These are phyloP conservation scores for Agonopterix subpropinquella DNA, from an alignment of 2,888 invertebrate species.

Conservation along the genomic window DNA sequence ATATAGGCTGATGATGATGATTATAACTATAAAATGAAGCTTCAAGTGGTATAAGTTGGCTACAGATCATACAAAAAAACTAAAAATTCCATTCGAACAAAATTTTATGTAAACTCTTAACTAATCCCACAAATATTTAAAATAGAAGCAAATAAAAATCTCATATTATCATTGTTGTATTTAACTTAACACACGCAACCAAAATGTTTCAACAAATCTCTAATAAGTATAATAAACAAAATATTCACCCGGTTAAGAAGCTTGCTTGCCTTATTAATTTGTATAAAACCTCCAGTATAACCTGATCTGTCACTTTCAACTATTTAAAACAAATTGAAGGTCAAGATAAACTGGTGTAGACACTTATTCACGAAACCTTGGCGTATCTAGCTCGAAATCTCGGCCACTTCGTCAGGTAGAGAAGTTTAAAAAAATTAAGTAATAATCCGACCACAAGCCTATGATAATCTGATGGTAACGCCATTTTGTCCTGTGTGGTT, in stretches of 20 bases:
- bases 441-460: slow-evolving; percentile 70
- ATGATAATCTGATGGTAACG: slow-evolving; percentile 74
- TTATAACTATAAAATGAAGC: no score
- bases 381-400: slow-evolving; percentile 49
- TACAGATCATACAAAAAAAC: no score
- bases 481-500: slow-evolving; percentile 75
- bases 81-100: no score
- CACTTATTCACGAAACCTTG: slow-evolving; percentile 42
- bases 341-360: slow-evolving; percentile 36
- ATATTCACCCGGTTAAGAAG: slow-evolving; percentile 72
- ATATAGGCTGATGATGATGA: no score
- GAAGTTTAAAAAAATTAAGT: slow-evolving; percentile 63
- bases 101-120: slow-evolving; percentile 17
- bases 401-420: slow-evolving; percentile 60
- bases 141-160: slow-evolving; percentile 23
- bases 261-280: slow-evolving; percentile 70
- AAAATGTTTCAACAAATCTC: slow-evolving; percentile 71
- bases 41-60: no score
- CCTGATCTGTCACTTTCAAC: slow-evolving; percentile 12
- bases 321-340: slow-evolving; percentile 12
- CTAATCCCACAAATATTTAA: slow-evolving; percentile 52
- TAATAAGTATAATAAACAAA: slow-evolving; percentile 72
- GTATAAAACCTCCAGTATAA: slow-evolving; percentile 35
- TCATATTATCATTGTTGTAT: slow-evolving; percentile 17
- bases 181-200: slow-evolving; percentile 60